phyloP scores from a whole-genome alignment of 2,113 vertebrate genomes.

The Petrocephalus zakoni region DNA sequence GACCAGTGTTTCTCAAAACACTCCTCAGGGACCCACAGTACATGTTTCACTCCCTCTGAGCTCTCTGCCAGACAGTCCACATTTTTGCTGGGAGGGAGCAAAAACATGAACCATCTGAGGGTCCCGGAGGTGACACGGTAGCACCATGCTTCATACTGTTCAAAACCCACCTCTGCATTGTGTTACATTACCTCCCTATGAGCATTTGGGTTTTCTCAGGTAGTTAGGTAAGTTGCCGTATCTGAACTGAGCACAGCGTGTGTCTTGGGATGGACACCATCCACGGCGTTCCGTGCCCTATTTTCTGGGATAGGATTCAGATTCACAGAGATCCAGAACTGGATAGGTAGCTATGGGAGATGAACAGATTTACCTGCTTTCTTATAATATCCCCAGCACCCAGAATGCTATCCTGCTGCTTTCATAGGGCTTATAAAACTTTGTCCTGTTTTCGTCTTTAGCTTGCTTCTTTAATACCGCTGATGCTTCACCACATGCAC shows the following conservation, averaged over 20 bases:
- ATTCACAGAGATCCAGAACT: background rate
- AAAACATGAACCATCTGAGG: no score
- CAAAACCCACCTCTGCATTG: background rate
- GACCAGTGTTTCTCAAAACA: background rate
- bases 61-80: no score
- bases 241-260: background rate
- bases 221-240: background rate
- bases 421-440: slow-evolving; percentile 2
- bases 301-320: background rate
- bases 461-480: background rate
- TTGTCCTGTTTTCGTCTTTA: background rate
- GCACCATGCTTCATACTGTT: background rate
- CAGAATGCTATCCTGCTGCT: background rate
- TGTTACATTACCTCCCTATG: background rate
- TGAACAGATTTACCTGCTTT: background rate
- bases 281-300: background rate
- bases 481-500: background rate
- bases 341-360: background rate
- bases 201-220: background rate
- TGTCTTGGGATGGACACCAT: background rate
- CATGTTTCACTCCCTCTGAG: no score
- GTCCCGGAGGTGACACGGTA: background rate
- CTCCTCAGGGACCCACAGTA: no score
- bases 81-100: no score
- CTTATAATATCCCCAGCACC: background rate